Base-by-base conservation (phyloP, 2,797 vertebrate species). In the Diglossa cyanea region DNA sequence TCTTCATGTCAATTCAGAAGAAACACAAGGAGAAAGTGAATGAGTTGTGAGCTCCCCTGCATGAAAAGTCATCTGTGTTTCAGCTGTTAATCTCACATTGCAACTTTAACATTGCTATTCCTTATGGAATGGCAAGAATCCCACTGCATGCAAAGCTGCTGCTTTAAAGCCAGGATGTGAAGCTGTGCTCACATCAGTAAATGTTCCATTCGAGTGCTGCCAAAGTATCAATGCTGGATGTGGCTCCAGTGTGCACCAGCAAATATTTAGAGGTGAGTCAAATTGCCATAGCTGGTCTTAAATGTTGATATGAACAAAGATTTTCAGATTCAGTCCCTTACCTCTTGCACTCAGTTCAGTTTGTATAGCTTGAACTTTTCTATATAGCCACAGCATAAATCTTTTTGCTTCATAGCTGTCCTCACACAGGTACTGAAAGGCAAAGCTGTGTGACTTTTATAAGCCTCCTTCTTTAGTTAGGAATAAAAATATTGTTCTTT, bases 371-470 rank as follows among this genome's bases (percentile, higher is more conserved):
- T 92, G 45, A 86, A 67, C 44, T 80, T 63, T 74, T 68, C 53
- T 58, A 9, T 17, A 39, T 2, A 86, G 33, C 14, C 51, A 62
- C 5, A 53, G 28, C 9, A 70, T 26, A 53, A 70, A 70, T 24
- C 13, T 53, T 47, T 84, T 77, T 86, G 21, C 47, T 95, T 87
- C 28, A 11, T 10, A 90, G 65, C 45, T 91, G 28, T 91, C 83
- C 25, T 85, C 75, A 86, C 2, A 15, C 3, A 5, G 60, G 26
- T 70, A 92, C 65, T 44, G 60, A 91, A 96, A 93, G 63, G 76
- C 53, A 92, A 94, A 81, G 86, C 65, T 90, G 7, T 67, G 75
- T 30, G 90, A 89, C 86, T 97, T 96, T 68, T 84, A 55, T 62
- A 95, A 90, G 73, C 61, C 76, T 95, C 77, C 39, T 53, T 95